Percentiles rank a stretch among this genome's conserved stretches.
Conservation (phyloP, 2,888 invertebrate genomes). For the Eustalomyia histrio region DNA sequence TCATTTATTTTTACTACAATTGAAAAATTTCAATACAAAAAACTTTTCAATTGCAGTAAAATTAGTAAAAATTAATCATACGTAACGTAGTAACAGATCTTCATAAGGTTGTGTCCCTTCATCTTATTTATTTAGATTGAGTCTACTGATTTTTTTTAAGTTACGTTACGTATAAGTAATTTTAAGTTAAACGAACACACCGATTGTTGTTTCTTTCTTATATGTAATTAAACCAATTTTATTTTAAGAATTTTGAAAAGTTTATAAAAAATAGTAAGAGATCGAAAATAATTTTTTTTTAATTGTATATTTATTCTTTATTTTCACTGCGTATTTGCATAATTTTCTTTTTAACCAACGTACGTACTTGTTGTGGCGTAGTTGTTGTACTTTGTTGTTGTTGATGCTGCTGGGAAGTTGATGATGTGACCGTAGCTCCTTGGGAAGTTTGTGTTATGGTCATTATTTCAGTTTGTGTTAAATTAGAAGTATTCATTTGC, state of each 20-base stretch:
- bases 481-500: conserved; percentile 65
- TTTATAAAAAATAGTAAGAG: not conserved
- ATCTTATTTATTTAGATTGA: no score
- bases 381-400: conserved; percentile 68
- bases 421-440: conserved; percentile 55
- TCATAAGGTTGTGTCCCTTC: no score
- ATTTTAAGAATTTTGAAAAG: conserved; percentile 6
- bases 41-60: no score
- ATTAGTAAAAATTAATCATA: no score
- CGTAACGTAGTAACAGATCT: no score
- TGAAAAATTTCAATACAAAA: no score
- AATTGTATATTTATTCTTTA: conserved; percentile 72
- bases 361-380: conserved; percentile 79
- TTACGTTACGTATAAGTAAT: no score
- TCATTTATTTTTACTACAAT: no score
- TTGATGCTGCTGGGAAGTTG: conserved; percentile 70
- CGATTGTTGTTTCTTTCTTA: no score
- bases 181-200: no score
- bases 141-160: no score
- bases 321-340: conserved; percentile 78
- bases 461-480: conserved; percentile 75
- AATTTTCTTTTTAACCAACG: conserved; percentile 79
- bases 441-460: conserved; percentile 73
- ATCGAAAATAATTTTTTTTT: conserved; percentile 27
- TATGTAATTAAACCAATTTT: not conserved